These are phyloP conservation scores for Papilio polytes DNA, from an alignment of 1,140 invertebrate species.

Conservation along the genomic window DNA sequence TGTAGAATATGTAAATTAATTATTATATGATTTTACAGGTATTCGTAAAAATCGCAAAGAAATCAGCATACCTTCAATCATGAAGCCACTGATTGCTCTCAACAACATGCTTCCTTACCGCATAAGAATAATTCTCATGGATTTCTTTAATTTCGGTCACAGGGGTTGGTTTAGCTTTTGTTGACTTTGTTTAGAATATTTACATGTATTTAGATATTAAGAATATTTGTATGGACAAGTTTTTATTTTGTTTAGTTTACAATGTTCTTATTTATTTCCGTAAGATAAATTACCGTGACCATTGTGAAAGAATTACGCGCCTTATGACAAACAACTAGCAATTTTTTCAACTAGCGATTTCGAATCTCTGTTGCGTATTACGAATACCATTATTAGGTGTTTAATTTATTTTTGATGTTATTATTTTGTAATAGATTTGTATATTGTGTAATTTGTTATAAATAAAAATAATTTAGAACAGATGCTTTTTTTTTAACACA, in stretches of 20 bases:
- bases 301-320: not conserved
- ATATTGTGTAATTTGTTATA: conserved; percentile 32
- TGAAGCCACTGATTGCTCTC: conserved; percentile 67
- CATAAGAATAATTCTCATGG: conserved; percentile 74
- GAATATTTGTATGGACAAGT: conserved; percentile 31
- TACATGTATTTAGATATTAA: conserved; percentile 29
- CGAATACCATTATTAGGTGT: not conserved
- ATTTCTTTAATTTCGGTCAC: conserved; percentile 75
- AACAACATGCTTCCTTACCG: conserved; percentile 74
- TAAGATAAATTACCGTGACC: not conserved
- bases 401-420: not conserved
- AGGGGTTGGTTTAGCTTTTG: conserved; percentile 79
- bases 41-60: conserved; percentile 69
- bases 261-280: not conserved
- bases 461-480: conserved; percentile 37
- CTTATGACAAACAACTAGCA: not conserved
- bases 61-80: conserved; percentile 69
- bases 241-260: conserved; percentile 25
- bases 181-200: conserved; percentile 48
- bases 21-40: conserved; percentile 57
- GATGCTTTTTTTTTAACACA: not conserved
- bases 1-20: not conserved
- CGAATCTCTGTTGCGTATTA: not conserved
- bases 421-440: conserved; percentile 12
- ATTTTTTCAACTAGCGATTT: not conserved